These are phyloP conservation scores for Cacatua alba DNA, from an alignment of 2,113 vertebrate genomes.

Conservation along the genomic window DNA sequence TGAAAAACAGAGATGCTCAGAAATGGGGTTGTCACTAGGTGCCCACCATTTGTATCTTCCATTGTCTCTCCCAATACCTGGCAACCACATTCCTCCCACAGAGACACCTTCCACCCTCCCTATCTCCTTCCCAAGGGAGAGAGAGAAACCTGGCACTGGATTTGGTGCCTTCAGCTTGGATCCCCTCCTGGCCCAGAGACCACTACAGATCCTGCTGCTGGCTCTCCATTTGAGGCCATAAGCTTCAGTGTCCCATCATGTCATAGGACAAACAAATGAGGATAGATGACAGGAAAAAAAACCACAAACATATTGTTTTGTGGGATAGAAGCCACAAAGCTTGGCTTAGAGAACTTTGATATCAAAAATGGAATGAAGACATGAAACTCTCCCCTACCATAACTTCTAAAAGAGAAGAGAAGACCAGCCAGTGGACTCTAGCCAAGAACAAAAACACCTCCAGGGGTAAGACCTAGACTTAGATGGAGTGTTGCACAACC, in stretches of 20 bases:
- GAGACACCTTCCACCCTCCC: not conserved
- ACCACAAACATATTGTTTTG: not conserved
- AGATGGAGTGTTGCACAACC: not conserved
- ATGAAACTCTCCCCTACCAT: not conserved
- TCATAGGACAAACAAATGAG: accelerated
- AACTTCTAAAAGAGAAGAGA: not conserved
- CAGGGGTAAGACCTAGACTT: not conserved
- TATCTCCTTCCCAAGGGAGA: not conserved
- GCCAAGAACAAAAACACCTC: not conserved
- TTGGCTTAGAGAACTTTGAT: not conserved
- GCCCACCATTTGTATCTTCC: not conserved
- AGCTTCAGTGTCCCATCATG: not conserved
- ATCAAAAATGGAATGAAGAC: not conserved
- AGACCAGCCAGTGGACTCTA: not conserved
- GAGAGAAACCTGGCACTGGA: not conserved
- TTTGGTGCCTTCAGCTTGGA: not conserved
- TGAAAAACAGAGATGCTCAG: not conserved
- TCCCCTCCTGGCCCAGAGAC: not conserved
- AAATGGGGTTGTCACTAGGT: not conserved
- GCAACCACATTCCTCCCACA: not conserved
- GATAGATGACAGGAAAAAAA: not conserved
- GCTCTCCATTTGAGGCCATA: accelerated
- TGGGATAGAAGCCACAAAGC: not conserved
- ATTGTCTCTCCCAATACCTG: not conserved
- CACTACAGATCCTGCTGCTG: not conserved